phyloP scores from a whole-genome alignment of 1,140 invertebrate species.

The Micrasema minimum region DNA sequence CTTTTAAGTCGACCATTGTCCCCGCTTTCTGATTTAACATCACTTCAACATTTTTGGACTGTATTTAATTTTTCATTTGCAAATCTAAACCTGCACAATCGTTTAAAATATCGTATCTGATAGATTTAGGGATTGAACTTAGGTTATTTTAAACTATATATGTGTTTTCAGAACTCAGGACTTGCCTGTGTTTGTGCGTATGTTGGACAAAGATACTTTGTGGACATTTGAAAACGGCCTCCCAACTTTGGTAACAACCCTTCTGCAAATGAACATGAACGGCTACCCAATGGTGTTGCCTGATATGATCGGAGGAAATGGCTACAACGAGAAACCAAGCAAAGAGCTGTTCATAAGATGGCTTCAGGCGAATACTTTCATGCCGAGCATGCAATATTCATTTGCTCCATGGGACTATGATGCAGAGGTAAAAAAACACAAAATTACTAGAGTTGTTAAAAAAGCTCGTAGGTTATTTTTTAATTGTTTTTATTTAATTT shows the following conservation, averaged over 20 bases:
- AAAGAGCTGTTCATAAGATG: conserved; percentile 81
- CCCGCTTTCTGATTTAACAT: too few species aligned
- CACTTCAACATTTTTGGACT: too few species aligned
- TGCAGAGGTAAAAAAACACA: conserved; percentile 59
- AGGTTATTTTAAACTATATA: too few species aligned
- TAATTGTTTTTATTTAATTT: too few species aligned
- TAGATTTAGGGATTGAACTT: too few species aligned
- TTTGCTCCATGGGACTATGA: conserved; percentile 81
- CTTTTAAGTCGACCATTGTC: too few species aligned
- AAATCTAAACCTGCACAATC: too few species aligned
- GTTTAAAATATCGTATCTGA: too few species aligned
- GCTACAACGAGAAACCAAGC: conserved; percentile 66
- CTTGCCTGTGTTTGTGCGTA: conserved; percentile 75
- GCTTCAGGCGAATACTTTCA: conserved; percentile 78
- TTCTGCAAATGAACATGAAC: conserved; percentile 75
- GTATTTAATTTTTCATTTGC: too few species aligned
- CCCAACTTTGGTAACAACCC: conserved; percentile 74
- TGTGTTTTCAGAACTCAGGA: conserved; percentile 68
- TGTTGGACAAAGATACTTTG: conserved; percentile 80
- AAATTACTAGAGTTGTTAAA: too few species aligned
- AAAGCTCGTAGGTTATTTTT: too few species aligned
- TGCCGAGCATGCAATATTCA: conserved; percentile 83
- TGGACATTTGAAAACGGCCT: conserved; percentile 77
- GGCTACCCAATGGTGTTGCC: conserved; percentile 82
- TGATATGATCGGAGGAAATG: conserved; percentile 84